These are phyloP conservation scores for Epinephelus lanceolatus DNA, from an alignment of 2,113 vertebrate species.

Conservation along the genomic window DNA sequence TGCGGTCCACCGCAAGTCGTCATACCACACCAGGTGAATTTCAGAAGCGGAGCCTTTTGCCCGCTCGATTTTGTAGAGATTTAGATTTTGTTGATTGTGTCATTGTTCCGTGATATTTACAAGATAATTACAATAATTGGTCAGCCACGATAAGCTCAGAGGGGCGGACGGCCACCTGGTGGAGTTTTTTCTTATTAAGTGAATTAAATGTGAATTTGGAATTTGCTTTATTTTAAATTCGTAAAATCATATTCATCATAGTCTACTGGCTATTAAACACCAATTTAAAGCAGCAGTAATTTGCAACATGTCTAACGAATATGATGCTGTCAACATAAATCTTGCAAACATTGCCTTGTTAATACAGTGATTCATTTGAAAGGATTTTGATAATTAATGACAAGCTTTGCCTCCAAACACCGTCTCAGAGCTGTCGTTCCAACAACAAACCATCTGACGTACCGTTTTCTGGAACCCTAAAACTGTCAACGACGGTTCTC, in stretches of 20 bases:
- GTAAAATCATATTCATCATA: neutral
- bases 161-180: no score
- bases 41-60: no score
- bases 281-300: neutral
- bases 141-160: no score
- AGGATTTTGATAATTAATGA: slow-evolving; percentile 10
- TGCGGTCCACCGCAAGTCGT: no score
- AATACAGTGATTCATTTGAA: neutral
- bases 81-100: no score
- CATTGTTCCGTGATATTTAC: no score
- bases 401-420: neutral
- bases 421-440: slow-evolving; percentile 35
- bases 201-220: neutral
- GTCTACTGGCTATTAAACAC: neutral
- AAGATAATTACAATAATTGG: no score
- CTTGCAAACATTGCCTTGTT: neutral
- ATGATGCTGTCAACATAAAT: neutral
- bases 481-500: slow-evolving; percentile 49
- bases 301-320: neutral
- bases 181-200: no score
- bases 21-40: no score
- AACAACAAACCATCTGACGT: slow-evolving; percentile 29
- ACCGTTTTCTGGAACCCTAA: slow-evolving; percentile 49
- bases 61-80: no score
- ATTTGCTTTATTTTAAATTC: neutral